phyloP scores from a whole-genome alignment of 2,113 vertebrate species.

The Eublepharis macularius region DNA sequence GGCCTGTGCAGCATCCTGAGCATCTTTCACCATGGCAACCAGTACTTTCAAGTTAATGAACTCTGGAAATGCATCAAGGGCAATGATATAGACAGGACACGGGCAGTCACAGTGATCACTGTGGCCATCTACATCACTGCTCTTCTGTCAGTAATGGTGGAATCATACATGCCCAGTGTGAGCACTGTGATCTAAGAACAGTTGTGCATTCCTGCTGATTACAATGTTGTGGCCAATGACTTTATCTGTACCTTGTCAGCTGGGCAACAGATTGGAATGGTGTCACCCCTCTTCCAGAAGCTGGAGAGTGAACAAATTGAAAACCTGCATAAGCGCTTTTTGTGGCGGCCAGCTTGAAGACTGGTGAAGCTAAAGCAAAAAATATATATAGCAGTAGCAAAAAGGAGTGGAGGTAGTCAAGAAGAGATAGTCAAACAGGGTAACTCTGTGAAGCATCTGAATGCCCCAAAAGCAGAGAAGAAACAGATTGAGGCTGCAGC shows the following conservation, averaged over 20 bases:
- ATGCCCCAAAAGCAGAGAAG: constrained; percentile 86
- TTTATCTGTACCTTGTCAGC: constrained; percentile 82
- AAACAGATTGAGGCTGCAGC: constrained; percentile 76
- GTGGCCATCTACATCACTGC: constrained; percentile 89
- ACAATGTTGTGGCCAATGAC: constrained; percentile 66
- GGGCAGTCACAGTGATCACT: constrained; percentile 88
- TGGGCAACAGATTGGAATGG: constrained; percentile 87
- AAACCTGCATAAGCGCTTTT: too few relatives aligned
- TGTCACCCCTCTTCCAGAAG: too few relatives aligned
- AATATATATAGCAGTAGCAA: too few relatives aligned
- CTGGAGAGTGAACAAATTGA: too few relatives aligned
- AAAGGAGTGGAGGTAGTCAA: too few relatives aligned
- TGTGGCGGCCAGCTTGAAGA: too few relatives aligned
- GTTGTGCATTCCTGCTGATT: constrained; percentile 73
- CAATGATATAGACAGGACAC: constrained; percentile 81
- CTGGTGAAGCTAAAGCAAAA: too few relatives aligned
- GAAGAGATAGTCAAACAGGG: too few relatives aligned
- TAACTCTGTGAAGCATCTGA: constrained; percentile 82
- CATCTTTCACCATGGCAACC: constrained; percentile 94
- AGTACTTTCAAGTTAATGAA: constrained; percentile 95
- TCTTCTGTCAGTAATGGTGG: constrained; percentile 83
- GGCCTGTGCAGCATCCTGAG: constrained; percentile 89
- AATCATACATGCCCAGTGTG: constrained; percentile 89
- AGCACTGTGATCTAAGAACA: constrained; percentile 86
- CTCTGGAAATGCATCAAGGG: constrained; percentile 96